Evolutionary conservation across 2,888 invertebrate species (phyloP).

Genomic region (Caenorhabditis wallacei): DNA sequence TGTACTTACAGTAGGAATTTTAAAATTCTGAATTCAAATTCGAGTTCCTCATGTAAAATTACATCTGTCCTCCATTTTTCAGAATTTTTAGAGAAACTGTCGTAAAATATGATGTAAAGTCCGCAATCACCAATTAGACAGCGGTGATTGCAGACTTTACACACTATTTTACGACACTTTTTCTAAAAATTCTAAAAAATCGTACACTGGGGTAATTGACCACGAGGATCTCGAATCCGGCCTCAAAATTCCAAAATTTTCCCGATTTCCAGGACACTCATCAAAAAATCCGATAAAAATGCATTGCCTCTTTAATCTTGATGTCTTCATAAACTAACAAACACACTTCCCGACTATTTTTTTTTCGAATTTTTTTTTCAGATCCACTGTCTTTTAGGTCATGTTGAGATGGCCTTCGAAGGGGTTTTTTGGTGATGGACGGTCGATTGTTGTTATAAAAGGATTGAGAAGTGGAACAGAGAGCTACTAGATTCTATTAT

Average conservation of each 20-base stretch:
- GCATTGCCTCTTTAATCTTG: too few relatives aligned
- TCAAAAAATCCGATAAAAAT: too few relatives aligned
- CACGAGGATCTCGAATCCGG: background rate
- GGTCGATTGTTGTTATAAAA: too few relatives aligned
- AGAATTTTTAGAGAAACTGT: background rate
- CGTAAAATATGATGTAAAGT: background rate
- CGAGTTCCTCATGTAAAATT: background rate
- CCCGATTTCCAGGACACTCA: too few relatives aligned
- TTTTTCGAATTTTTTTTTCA: background rate
- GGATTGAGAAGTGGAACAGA: background rate
- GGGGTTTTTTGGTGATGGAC: background rate
- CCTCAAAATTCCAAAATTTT: background rate
- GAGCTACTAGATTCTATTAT: too few relatives aligned
- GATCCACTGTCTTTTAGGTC: conserved; percentile 18
- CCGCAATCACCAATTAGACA: background rate
- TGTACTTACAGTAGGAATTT: background rate
- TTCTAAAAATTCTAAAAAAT: background rate
- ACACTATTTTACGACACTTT: background rate
- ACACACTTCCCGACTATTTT: too few relatives aligned
- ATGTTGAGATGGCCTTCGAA: background rate
- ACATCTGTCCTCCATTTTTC: background rate
- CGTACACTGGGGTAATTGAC: background rate
- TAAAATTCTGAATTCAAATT: background rate
- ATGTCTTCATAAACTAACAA: background rate
- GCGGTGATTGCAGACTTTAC: background rate